Conservation (phyloP, 2,888 invertebrate genomes). For the Stenoptilia bipunctidactyla region DNA sequence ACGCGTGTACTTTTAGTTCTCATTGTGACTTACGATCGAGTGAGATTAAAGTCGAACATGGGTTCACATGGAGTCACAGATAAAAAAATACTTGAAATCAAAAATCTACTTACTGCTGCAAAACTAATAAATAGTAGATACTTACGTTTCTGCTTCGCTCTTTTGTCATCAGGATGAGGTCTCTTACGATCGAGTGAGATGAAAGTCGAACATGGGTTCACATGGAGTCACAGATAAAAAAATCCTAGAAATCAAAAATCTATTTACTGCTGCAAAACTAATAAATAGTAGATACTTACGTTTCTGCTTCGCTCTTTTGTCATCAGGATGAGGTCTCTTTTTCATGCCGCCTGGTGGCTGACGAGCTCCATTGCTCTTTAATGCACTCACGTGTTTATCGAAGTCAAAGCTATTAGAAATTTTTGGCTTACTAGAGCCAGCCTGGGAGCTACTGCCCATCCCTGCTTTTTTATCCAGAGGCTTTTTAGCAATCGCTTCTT, state of each 20-base stretch:
- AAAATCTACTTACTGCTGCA: too few relatives aligned
- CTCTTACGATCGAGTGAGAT: constrained; percentile 53
- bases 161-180: constrained; percentile 30
- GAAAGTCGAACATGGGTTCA: too few relatives aligned
- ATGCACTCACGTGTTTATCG: constrained; percentile 52
- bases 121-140: too few relatives aligned
- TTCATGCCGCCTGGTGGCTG: constrained; percentile 64
- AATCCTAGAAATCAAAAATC: too few relatives aligned
- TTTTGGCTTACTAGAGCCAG: constrained; percentile 38
- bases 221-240: too few relatives aligned
- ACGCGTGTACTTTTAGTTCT: too few relatives aligned
- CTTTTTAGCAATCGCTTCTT: constrained; percentile 23
- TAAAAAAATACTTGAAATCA: too few relatives aligned
- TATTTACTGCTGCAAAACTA: too few relatives aligned
- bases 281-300: constrained; percentile 28
- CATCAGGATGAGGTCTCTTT: constrained; percentile 35
- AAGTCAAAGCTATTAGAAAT: constrained; percentile 48
- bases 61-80: too few relatives aligned
- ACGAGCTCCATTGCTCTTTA: constrained; percentile 33
- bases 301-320: constrained; percentile 16
- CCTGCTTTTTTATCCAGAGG: constrained; percentile 33
- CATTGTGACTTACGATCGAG: too few relatives aligned
- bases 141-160: constrained; percentile 28
- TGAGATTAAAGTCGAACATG: too few relatives aligned
- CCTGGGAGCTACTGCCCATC: constrained; percentile 21